Base-by-base conservation (phyloP, 2,113 vertebrate genomes). In the Verasper variegatus region DNA sequence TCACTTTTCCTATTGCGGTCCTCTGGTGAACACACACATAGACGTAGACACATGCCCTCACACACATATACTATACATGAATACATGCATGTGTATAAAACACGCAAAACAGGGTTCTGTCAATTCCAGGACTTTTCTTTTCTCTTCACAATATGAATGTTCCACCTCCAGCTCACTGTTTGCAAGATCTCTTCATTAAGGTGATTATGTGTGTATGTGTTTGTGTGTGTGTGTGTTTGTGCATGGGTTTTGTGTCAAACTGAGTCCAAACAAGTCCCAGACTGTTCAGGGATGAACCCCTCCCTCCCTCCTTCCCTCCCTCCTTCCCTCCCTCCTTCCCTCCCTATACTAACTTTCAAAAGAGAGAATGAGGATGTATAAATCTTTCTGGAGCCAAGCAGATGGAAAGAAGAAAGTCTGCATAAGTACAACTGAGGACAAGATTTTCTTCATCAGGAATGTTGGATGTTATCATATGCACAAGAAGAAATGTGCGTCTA, bases 241-340 rank as follows among this genome's bases (percentile, higher is more conserved):
- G 67, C 20, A 54, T 54, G 61, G 62, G 75, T 58, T 76, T 78
- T 75, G 72, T 74, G 71, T 89, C 37, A 76, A 68, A 52, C 42
- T 74, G 47, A 76, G 74, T 60, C 59, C 61, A 85, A 86, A 90
- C 89, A 89, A 83, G 86, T 49, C 64, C 90, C 78, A 78, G 76
- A 73, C 86, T 75, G 51, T 80, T 89, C 72, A 9, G 20, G 40
- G 76, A 64, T 54, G 45, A 81, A 80, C 78, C 35, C 61, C 61
- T 78, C 69, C 75, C 73, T 77, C 11, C 11, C 55, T 24, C 35
- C 65, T 13, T 27, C 27, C 58, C 58, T 78, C 69, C 75, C 73
- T 77, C 9, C 10, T 21, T 24, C 35, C 65, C 13, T 68, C 37
- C 15, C 12, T 81, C 47, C 47, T 15, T 17, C 47, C 17, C 5